Evolutionary conservation across 2,797 vertebrate genomes (phyloP), one percentile per base, ranked within the genome.

Genomic region (Tamandua tetradactyla): DNA sequence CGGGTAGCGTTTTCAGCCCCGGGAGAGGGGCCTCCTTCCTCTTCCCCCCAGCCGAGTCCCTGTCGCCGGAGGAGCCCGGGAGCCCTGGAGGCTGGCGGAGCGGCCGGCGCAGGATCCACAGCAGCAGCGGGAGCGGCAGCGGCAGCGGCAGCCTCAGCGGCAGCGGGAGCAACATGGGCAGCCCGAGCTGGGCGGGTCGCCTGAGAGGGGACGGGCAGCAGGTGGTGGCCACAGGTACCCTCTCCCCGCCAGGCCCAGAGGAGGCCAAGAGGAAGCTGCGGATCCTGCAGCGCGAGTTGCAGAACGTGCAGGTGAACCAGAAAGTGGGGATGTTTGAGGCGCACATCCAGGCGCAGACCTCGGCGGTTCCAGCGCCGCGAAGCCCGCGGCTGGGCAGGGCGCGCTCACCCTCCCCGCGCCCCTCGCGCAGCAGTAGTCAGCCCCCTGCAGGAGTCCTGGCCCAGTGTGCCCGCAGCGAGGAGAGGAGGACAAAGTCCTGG

Each of bases 321-420:
- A 98, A 99, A 97, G 99, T 99, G 97, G 99, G 98, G 94, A 98
- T 99, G 89, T 99, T 99, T 9, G 99, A 99, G 98, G 99, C 99
- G 0, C 99, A 99, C 90, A 99, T 99, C 97, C 99, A 99, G 98
- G 99, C 98, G 0, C 98, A 98, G 62, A 98, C 95, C 42, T 96
- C 98, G 0, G 52, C 96, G 30, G 0, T 92, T 8, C 99, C 98
- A 87, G 97, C 97, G 0, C 99, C 98, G 14, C 98, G 98, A 55
- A 99, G 99, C 97, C 99, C 99, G 12, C 98, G 98, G 37, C 85
- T 97, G 17, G 97, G 98, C 7, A 98, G 99, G 64, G 91, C 96
- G 22, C 98, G 98, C 12, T 93, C 97, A 0, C 85, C 96, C 62
- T 98, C 98, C 35, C 96, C 97, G 5, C 55, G 94, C 2, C 95